Percentiles rank a stretch among this genome's conserved stretches.
These are phyloP conservation scores for Hylaeus volcanicus DNA, from an alignment of 1,140 invertebrate genomes.

Conservation along the genomic window DNA sequence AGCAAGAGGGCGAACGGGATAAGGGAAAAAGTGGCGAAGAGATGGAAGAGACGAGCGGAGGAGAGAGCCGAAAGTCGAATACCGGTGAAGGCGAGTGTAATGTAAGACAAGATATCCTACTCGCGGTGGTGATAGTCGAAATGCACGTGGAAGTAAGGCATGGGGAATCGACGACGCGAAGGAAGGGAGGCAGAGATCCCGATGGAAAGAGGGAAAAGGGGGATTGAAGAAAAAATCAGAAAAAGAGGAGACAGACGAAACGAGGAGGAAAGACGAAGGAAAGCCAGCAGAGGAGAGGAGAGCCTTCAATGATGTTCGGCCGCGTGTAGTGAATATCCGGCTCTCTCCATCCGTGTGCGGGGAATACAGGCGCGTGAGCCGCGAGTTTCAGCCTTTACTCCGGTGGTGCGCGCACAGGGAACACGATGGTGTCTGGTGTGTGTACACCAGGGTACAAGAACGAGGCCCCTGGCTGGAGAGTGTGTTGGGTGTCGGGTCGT, in stretches of 20 bases:
- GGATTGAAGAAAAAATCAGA: slow-evolving; percentile 22
- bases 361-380: slow-evolving; percentile 4
- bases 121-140: slow-evolving; percentile 38
- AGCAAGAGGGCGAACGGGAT: slow-evolving; percentile 40
- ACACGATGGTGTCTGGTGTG: slow-evolving; percentile 44
- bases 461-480: slow-evolving; percentile 57
- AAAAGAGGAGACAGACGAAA: slow-evolving; percentile 19
- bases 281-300: slow-evolving; percentile 26
- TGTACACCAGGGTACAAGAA: slow-evolving; percentile 14
- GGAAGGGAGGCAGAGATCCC: slow-evolving; percentile 1
- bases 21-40: slow-evolving; percentile 18
- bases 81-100: slow-evolving; percentile 59
- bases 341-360: slow-evolving; percentile 39
- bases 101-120: slow-evolving; percentile 58
- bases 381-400: slow-evolving; percentile 39
- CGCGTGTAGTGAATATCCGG: slow-evolving; percentile 67
- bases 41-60: neutral
- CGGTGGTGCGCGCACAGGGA: neutral
- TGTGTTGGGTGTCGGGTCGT: slow-evolving; percentile 79
- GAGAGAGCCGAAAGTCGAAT: slow-evolving; percentile 70
- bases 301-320: slow-evolving; percentile 66
- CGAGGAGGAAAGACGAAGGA: slow-evolving; percentile 26
- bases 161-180: slow-evolving; percentile 7
- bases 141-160: slow-evolving; percentile 19
- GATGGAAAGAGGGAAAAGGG: slow-evolving; percentile 14